Percentiles rank a stretch among this genome's conserved stretches.
These are phyloP conservation scores for Drosophila sucinea DNA, from an alignment of 1,140 invertebrate genomes.

Conservation along the genomic window DNA sequence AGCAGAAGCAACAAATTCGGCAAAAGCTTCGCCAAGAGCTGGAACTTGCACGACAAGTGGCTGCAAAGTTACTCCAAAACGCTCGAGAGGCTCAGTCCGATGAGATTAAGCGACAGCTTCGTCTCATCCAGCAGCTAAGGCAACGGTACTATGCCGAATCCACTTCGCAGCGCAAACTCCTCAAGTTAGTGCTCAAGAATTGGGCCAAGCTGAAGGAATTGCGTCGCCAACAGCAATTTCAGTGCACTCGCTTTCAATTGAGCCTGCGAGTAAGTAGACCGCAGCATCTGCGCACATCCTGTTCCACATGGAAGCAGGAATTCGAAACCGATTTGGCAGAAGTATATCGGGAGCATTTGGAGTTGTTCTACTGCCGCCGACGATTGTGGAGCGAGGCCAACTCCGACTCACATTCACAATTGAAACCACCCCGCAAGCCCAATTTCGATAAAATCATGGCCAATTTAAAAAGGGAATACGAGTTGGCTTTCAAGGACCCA, in stretches of 20 bases:
- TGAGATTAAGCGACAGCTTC: conserved; percentile 51
- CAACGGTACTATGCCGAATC: conserved; percentile 77
- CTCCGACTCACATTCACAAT: neutral
- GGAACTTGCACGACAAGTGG: conserved; percentile 73
- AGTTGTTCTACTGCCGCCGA: conserved; percentile 68
- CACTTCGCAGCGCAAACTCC: conserved; percentile 61
- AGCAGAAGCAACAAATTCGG: conserved; percentile 52
- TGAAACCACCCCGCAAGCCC: conserved; percentile 70
- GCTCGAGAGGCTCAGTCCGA: conserved; percentile 29
- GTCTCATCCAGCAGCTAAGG: conserved; percentile 72
- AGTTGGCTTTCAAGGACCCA: conserved; percentile 83
- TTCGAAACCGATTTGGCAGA: conserved; percentile 81
- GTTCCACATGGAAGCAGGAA: conserved; percentile 55
- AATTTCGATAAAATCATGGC: conserved; percentile 68
- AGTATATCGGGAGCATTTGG: conserved; percentile 76
- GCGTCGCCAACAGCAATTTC: conserved; percentile 71
- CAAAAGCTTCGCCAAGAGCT: conserved; percentile 74
- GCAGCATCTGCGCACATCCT: conserved; percentile 35
- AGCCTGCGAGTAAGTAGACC: conserved; percentile 71
- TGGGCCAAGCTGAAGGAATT: conserved; percentile 83
- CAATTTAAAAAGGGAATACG: conserved; percentile 71
- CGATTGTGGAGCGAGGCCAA: conserved; percentile 46
- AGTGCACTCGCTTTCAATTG: conserved; percentile 79
- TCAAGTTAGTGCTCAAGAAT: conserved; percentile 70
- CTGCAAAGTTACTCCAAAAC: conserved; percentile 48